Base-by-base conservation (phyloP, 2,113 vertebrate species). In the Centropus bengalensis region DNA sequence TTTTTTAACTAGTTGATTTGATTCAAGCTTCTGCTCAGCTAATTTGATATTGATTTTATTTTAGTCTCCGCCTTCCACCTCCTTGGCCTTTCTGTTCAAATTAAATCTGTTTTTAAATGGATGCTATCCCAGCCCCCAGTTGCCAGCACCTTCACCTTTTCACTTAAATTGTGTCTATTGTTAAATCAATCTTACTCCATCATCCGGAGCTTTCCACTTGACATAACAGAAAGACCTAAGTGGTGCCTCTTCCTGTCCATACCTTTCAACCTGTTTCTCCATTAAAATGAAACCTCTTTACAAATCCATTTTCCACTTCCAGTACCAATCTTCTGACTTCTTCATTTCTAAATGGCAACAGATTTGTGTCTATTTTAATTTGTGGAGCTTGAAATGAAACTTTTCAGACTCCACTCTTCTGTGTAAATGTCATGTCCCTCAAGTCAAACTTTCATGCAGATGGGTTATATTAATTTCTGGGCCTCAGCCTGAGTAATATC, bases 1-100 rank as follows among this genome's bases (percentile, higher is more conserved):
- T 78, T 63, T 77, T 52, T 76, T 8, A 55, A 70, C 20, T 83
- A 52, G 12, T 13, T 83, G 64, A 60, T 93, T 91, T 78, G 56
- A 78, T 83, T 91, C 78, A 76, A 59, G 59, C 42, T 80, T 89
- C 87, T 94, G 82, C 63, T 82, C 91, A 81, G 52, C 75, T 95
- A 86, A 94, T 78, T 89, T 81, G 91, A 71, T 94, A 96, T 96
- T 96, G 95, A 96, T 96, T 96, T 94, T 82, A 36, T n/a, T 89
- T 89, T 91, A 94, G 71, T 94, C 87, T 89, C 82, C 82, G 88
- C 91, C 91, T 95, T 86, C 85, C 40, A 86, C 71, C 47, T 95
- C 47, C 56, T 71, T 86, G 93, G 82, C 87, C 67, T 86, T 95
- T 95, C 91, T 93, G 52, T 91, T 96, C 86, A 81, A 94, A 96